These are phyloP conservation scores for Anagrus nilaparvatae DNA, from an alignment of 1,140 invertebrate species.

Conservation along the genomic window DNA sequence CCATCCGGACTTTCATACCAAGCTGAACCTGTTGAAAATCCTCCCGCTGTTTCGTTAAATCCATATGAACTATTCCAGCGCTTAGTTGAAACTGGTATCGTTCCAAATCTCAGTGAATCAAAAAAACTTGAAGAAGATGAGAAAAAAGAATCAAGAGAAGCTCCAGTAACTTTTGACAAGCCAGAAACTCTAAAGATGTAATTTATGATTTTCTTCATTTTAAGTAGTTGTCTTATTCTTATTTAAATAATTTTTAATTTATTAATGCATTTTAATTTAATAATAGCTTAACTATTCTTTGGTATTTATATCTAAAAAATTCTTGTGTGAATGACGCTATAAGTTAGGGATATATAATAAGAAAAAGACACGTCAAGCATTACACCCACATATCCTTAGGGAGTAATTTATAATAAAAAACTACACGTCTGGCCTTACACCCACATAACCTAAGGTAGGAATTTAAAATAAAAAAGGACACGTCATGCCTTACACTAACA, in stretches of 20 bases:
- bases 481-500: too few relatives aligned
- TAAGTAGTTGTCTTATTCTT: not conserved
- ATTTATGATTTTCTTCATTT: slow-evolving; percentile 29
- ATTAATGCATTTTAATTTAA: not conserved
- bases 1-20: slow-evolving; percentile 46
- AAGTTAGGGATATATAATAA: too few relatives aligned
- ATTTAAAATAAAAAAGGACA: too few relatives aligned
- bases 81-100: slow-evolving; percentile 73
- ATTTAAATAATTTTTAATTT: too few relatives aligned
- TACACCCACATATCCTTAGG: too few relatives aligned
- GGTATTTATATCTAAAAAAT: too few relatives aligned
- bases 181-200: slow-evolving; percentile 67
- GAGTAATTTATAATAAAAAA: too few relatives aligned
- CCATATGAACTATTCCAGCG: slow-evolving; percentile 76
- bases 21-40: slow-evolving; percentile 33
- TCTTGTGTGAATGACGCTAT: too few relatives aligned
- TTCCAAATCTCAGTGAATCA: slow-evolving; percentile 43
- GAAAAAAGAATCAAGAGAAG: slow-evolving; percentile 44
- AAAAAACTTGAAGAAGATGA: slow-evolving; percentile 39
- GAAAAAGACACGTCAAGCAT: too few relatives aligned
- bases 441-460: too few relatives aligned
- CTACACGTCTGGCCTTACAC: too few relatives aligned
- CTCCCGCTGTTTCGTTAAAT: slow-evolving; percentile 45
- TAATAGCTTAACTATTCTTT: too few relatives aligned
- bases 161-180: slow-evolving; percentile 53